Conservation (phyloP, 30 jellyfish, hydroid and myxozoan species). For the Cassiopea xamachana region DNA sequence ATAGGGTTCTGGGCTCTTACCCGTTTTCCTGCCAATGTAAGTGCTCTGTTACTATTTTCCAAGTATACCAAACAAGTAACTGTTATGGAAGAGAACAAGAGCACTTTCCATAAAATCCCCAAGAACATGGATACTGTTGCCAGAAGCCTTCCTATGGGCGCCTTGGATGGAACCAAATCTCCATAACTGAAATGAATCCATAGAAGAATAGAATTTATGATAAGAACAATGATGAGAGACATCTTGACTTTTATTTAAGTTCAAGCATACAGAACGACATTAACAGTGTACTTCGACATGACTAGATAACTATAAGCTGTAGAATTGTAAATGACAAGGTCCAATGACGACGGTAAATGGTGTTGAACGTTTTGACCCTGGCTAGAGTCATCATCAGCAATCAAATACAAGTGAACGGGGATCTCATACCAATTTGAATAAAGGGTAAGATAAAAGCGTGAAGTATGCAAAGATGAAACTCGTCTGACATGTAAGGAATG, state of each 20-base stretch:
- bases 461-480: no score
- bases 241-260: background rate
- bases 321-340: no score
- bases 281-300: no score
- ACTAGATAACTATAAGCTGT: no score
- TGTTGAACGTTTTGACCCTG: no score
- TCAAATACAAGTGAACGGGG: no score
- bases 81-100: constrained; percentile 17
- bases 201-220: background rate
- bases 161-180: constrained; percentile 21
- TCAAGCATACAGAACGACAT: no score
- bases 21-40: constrained; percentile 20
- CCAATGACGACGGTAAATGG: no score
- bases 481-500: no score
- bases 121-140: constrained; percentile 20
- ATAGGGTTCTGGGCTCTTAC: background rate
- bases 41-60: background rate
- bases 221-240: background rate
- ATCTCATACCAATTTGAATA: no score
- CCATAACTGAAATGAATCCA: constrained; percentile 18
- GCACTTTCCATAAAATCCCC: constrained; percentile 28
- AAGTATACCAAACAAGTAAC: constrained; percentile 1
- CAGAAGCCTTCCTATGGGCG: background rate
- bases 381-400: no score
- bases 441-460: no score